phyloP scores from a whole-genome alignment of 2,113 vertebrate genomes.

The Genyomyrus donnyi region DNA sequence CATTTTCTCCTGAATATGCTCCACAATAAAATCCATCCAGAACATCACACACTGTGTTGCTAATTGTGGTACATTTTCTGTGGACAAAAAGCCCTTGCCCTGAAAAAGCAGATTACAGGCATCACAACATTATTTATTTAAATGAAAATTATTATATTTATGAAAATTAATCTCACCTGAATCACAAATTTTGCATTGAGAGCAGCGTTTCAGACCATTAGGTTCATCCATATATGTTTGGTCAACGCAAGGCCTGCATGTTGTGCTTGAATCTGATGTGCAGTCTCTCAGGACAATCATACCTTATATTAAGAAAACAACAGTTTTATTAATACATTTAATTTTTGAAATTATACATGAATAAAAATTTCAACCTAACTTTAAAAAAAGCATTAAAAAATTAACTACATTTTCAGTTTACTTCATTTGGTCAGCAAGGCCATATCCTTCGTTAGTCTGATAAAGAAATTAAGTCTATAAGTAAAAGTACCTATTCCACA shows the following conservation, averaged over 20 bases:
- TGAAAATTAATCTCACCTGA: conserved; percentile 7
- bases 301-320: conserved; percentile 16
- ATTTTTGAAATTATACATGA: background rate
- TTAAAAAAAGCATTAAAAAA: background rate
- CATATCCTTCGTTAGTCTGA: background rate
- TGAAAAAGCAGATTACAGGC: background rate
- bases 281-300: conserved; percentile 24
- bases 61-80: background rate
- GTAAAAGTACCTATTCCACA: background rate
- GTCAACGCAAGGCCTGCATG: background rate
- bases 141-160: background rate
- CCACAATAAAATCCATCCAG: conserved; percentile 9
- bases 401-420: background rate
- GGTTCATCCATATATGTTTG: conserved; percentile 32
- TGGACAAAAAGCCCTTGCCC: background rate
- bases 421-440: fast-evolving
- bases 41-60: conserved; percentile 3
- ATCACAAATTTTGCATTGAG: conserved; percentile 29
- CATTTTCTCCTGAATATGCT: background rate
- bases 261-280: background rate
- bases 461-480: background rate
- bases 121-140: background rate
- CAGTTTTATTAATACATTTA: background rate
- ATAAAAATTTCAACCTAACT: no score
- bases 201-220: conserved; percentile 20